phyloP scores from a whole-genome alignment of 1,140 invertebrate genomes.

The Cecropterus lyciades region DNA sequence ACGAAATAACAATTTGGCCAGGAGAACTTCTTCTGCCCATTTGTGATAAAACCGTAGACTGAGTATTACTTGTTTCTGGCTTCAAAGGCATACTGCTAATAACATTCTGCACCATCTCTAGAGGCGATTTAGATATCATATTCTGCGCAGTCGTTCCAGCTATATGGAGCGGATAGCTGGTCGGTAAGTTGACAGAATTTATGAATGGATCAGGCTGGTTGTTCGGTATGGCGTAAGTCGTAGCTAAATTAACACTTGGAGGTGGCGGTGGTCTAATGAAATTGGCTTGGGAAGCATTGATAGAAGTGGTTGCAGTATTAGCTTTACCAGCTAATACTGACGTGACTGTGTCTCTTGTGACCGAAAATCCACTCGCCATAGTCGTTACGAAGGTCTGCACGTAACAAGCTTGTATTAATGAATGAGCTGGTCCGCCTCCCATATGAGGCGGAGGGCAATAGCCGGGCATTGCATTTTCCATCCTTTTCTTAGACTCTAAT shows the following conservation, averaged over 20 bases:
- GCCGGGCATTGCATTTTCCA: constrained; percentile 76
- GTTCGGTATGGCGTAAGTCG: constrained; percentile 74
- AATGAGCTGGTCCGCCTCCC: constrained; percentile 65
- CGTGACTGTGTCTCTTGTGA: constrained; percentile 90
- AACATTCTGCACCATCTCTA: constrained; percentile 92
- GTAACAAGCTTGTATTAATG: constrained; percentile 71
- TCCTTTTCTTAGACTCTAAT: constrained; percentile 56
- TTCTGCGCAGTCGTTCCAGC: constrained; percentile 80
- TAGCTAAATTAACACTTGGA: constrained; percentile 81
- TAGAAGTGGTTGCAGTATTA: constrained; percentile 90
- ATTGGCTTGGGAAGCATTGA: constrained; percentile 86
- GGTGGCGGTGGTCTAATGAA: constrained; percentile 73
- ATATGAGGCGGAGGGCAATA: constrained; percentile 79
- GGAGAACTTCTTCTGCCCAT: constrained; percentile 71
- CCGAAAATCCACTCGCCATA: constrained; percentile 90
- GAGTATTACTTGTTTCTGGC: constrained; percentile 54
- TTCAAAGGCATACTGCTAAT: constrained; percentile 89
- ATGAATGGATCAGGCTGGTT: constrained; percentile 74
- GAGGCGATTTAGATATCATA: constrained; percentile 88
- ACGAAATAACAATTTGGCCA: constrained; percentile 90
- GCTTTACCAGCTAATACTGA: constrained; percentile 90
- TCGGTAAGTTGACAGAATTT: constrained; percentile 75
- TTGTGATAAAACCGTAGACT: constrained; percentile 48
- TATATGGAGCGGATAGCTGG: constrained; percentile 80
- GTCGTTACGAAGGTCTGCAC: constrained; percentile 86